phyloP scores from a whole-genome alignment of 2,888 invertebrate genomes.

The Euclidia mi region DNA sequence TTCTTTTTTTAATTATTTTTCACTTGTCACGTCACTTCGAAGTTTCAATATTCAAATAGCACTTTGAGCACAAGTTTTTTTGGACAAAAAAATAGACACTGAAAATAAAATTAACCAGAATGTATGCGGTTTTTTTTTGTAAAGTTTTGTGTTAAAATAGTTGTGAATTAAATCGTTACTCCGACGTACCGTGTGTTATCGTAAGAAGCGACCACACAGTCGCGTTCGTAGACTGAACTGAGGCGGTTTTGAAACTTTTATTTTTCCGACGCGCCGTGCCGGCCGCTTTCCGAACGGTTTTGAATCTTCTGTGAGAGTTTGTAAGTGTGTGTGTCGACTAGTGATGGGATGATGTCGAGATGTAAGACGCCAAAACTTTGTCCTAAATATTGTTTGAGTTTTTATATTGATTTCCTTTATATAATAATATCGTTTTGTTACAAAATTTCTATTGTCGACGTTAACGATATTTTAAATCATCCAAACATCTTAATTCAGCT shows the following conservation, averaged over 20 bases:
- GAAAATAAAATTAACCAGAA: constrained; percentile 28
- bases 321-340: constrained; percentile 55
- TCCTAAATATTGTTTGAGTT: too few relatives aligned
- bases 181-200: constrained; percentile 74
- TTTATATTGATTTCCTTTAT: too few relatives aligned
- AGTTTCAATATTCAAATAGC: constrained; percentile 42
- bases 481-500: too few relatives aligned
- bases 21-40: constrained; percentile 55
- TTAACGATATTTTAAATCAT: too few relatives aligned
- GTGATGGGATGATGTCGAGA: constrained; percentile 38
- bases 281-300: constrained; percentile 69
- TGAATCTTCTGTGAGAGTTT: constrained; percentile 52
- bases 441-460: too few relatives aligned
- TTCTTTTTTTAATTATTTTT: constrained; percentile 39
- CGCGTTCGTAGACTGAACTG: constrained; percentile 75
- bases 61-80: constrained; percentile 29
- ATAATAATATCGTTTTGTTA: too few relatives aligned
- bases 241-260: constrained; percentile 70
- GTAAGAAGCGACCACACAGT: constrained; percentile 67
- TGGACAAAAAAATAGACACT: constrained; percentile 27
- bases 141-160: constrained; percentile 21
- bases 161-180: constrained; percentile 58
- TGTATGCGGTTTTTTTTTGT: constrained; percentile 27
- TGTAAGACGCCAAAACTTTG: background rate
- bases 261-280: constrained; percentile 75